Conservation (phyloP, 2,113 vertebrate species). For the Tylochromis polylepis region DNA sequence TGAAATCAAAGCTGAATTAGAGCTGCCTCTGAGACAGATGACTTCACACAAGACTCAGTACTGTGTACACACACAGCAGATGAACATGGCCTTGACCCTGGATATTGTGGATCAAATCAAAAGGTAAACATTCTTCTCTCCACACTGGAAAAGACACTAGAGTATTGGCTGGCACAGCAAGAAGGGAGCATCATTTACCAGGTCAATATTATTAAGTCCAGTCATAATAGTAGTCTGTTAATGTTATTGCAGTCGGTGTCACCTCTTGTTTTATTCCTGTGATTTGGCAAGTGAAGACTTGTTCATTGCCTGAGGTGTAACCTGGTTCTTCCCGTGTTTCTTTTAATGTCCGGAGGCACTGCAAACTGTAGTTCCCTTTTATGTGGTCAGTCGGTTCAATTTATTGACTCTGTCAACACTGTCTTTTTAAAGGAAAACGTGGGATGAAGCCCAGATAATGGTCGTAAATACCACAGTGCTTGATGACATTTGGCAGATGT, state of each 20-base stretch:
- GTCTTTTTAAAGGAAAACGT: slow-evolving; percentile 41
- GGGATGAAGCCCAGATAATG: slow-evolving; percentile 49
- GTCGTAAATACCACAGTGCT: slow-evolving; percentile 44
- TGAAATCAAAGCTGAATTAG: slow-evolving; percentile 28
- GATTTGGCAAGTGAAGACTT: neutral
- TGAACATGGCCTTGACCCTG: slow-evolving; percentile 20
- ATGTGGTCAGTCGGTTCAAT: slow-evolving; percentile 32
- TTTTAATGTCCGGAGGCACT: neutral
- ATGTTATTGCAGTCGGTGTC: slow-evolving; percentile 6
- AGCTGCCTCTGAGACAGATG: slow-evolving; percentile 6
- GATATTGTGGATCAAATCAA: slow-evolving; percentile 30
- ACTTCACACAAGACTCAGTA: neutral
- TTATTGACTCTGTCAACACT: slow-evolving; percentile 40
- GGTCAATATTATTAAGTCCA: neutral
- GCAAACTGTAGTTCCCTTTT: slow-evolving; percentile 36
- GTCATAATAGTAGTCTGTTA: slow-evolving; percentile 20
- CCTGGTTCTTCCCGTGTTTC: slow-evolving; percentile 20
- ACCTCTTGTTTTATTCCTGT: neutral
- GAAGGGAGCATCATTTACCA: neutral
- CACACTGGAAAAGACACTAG: neutral
- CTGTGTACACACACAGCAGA: slow-evolving; percentile 43
- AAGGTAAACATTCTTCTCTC: slow-evolving; percentile 32
- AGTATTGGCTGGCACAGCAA: neutral
- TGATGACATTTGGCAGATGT: slow-evolving; percentile 11
- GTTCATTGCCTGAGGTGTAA: slow-evolving; percentile 30